Percentiles rank a stretch among this genome's conserved stretches.
These are phyloP conservation scores for Potorous gilbertii DNA, from an alignment of 2,797 vertebrate species.

Conservation along the genomic window DNA sequence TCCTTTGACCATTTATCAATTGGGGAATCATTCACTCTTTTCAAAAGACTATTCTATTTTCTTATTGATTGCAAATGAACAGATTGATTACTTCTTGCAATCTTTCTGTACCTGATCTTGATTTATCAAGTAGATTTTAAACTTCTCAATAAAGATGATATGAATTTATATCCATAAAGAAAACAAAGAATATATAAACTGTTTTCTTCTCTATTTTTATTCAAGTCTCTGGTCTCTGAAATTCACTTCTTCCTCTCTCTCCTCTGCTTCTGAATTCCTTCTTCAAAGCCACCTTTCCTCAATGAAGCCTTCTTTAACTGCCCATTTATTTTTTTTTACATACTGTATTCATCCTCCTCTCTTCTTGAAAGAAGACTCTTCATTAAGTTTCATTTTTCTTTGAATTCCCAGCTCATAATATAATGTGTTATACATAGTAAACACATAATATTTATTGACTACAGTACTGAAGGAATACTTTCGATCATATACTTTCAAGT, in stretches of 20 bases:
- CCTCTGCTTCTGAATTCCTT: not conserved
- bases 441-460: not conserved
- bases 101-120: not conserved
- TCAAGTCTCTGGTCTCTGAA: not conserved
- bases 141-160: not conserved
- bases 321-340: not conserved
- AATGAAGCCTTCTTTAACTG: not conserved
- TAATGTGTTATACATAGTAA: not conserved
- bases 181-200: not conserved
- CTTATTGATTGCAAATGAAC: not conserved
- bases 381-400: not conserved
- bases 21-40: not conserved
- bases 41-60: not conserved
- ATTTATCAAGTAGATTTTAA: constrained; percentile 3
- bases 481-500: not conserved
- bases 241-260: not conserved
- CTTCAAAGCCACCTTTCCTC: not conserved
- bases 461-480: not conserved
- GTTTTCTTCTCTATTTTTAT: not conserved
- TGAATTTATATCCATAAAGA: not conserved
- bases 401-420: not conserved
- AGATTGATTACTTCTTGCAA: not conserved
- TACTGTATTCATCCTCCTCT: not conserved
- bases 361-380: no score
- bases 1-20: no score